Conservation (phyloP, 2,888 invertebrate species). For the Oscheius sp. region DNA sequence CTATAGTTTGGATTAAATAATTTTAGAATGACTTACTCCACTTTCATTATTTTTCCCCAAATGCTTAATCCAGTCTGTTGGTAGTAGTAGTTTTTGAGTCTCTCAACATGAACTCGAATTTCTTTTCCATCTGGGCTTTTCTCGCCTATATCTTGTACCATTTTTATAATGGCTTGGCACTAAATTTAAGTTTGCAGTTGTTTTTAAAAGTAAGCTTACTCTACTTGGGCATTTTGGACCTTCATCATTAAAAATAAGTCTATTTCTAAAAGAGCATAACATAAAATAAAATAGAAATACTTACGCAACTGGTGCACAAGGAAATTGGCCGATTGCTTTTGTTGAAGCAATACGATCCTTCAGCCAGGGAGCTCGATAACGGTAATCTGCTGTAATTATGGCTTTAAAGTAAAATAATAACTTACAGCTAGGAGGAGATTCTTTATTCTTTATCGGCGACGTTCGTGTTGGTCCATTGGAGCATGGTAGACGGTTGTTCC, state of each 20-base stretch:
- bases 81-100: slow-evolving; percentile 11
- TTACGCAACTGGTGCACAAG: not conserved
- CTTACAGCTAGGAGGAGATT: not conserved
- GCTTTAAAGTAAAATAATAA: not conserved
- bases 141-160: slow-evolving; percentile 10
- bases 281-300: not conserved
- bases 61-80: slow-evolving; percentile 2
- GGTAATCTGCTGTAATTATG: not conserved
- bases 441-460: not conserved
- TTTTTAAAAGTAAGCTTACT: not conserved
- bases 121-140: not conserved
- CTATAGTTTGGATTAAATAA: not conserved
- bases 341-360: slow-evolving; percentile 10
- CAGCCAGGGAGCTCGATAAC: slow-evolving; percentile 1
- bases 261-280: not conserved
- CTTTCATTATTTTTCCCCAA: not conserved
- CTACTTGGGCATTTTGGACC: slow-evolving; percentile 4
- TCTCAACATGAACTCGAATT: slow-evolving; percentile 10
- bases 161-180: not conserved
- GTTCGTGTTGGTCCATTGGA: not conserved
- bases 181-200: not conserved
- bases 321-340: slow-evolving; percentile 15
- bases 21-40: not conserved
- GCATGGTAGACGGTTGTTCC: not conserved
- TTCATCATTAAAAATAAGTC: not conserved